phyloP scores from a whole-genome alignment of 2,113 vertebrate species.

The Xiphias gladius region DNA sequence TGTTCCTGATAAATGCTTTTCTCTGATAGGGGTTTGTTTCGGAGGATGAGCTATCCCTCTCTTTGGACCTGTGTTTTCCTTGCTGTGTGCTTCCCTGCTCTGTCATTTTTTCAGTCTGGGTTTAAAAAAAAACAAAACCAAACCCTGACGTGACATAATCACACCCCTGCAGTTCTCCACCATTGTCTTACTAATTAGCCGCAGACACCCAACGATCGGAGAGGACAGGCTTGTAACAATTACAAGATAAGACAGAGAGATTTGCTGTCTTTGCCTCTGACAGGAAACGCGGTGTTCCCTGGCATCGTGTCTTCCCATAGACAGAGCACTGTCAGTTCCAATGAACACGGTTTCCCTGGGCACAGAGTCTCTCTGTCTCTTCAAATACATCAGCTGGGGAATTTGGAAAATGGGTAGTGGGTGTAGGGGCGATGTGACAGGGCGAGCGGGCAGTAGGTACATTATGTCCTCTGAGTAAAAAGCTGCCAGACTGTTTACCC shows the following conservation, averaged over 20 bases:
- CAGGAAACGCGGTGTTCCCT: constrained; percentile 43
- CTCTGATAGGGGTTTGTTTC: constrained; percentile 50
- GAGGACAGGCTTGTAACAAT: constrained; percentile 61
- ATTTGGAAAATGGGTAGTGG: constrained; percentile 68
- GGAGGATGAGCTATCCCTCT: constrained; percentile 42
- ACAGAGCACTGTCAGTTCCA: constrained; percentile 61
- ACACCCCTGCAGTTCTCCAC: constrained; percentile 47
- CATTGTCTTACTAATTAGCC: constrained; percentile 59
- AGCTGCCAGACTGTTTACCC: constrained; percentile 53
- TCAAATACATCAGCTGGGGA: constrained; percentile 75
- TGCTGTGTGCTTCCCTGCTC: constrained; percentile 27
- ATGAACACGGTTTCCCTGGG: constrained; percentile 54
- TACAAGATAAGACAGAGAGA: constrained; percentile 62
- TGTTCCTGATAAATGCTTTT: constrained; percentile 29
- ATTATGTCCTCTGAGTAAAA: constrained; percentile 51
- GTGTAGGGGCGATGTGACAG: constrained; percentile 48
- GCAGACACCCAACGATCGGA: constrained; percentile 39
- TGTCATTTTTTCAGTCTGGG: constrained; percentile 39
- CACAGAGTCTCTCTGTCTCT: constrained; percentile 73
- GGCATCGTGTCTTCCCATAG: constrained; percentile 11
- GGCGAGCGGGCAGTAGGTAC: constrained; percentile 52
- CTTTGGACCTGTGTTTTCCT: constrained; percentile 30
- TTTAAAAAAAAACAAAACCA: constrained; percentile 31
- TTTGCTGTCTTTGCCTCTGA: constrained; percentile 51
- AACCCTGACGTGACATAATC: constrained; percentile 59